A percentile compares a stretch with the other conserved stretches of the same genome.
phyloP scores from a whole-genome alignment of 2,888 invertebrate genomes.

The Cheilosia grossa region DNA sequence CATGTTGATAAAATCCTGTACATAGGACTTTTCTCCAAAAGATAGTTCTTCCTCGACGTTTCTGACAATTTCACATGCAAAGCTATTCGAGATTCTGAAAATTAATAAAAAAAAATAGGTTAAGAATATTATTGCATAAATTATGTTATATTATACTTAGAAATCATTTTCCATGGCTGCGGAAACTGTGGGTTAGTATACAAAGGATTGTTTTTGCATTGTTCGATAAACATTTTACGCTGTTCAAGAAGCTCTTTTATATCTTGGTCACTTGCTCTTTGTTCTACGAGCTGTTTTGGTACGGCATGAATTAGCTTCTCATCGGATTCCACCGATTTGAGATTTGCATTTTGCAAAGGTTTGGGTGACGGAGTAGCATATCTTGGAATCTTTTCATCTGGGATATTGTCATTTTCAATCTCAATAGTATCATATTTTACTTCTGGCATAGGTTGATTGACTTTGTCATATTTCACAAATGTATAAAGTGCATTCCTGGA shows the following conservation, averaged over 20 bases:
- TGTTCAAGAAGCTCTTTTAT: slow-evolving; percentile 31
- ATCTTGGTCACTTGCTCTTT: not conserved
- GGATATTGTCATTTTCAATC: not conserved
- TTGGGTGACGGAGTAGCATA: not conserved
- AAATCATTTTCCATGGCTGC: slow-evolving; percentile 75
- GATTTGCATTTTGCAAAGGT: not conserved
- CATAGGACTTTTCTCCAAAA: slow-evolving; percentile 77
- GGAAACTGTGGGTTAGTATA: slow-evolving; percentile 72
- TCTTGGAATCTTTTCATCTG: not conserved
- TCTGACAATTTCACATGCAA: slow-evolving; percentile 75
- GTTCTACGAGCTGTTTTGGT: not conserved
- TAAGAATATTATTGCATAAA: not conserved
- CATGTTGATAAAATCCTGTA: slow-evolving; percentile 77
- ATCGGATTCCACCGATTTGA: not conserved
- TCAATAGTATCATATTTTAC: no score
- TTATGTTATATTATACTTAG: slow-evolving; percentile 48
- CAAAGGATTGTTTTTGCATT: slow-evolving; percentile 66
- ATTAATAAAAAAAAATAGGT: not conserved
- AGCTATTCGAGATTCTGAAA: slow-evolving; percentile 75
- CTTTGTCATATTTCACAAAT: slow-evolving; percentile 40
- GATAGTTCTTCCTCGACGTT: slow-evolving; percentile 75
- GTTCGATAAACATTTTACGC: slow-evolving; percentile 51
- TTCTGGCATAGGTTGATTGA: not conserved
- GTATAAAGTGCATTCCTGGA: slow-evolving; percentile 47
- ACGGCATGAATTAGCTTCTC: not conserved